Conservation (phyloP, 2,888 invertebrate species). For the Desoria tigrina region DNA sequence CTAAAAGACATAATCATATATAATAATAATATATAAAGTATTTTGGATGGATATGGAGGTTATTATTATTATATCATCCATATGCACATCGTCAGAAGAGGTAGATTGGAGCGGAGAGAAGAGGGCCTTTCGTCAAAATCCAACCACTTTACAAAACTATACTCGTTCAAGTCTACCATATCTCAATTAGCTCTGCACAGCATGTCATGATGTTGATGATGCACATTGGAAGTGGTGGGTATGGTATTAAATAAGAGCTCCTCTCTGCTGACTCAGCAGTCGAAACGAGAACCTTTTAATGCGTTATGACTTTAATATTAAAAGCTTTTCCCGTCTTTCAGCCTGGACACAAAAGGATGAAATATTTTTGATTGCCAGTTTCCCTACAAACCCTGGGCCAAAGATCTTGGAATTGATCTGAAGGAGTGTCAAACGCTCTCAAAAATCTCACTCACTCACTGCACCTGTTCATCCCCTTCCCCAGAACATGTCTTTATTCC, state of each 20-base stretch:
- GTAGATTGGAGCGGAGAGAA: too few relatives aligned
- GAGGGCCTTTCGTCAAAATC: neutral
- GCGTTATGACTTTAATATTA: slow-evolving; percentile 21
- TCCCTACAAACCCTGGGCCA: neutral
- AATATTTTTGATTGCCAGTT: slow-evolving; percentile 24
- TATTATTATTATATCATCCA: too few relatives aligned
- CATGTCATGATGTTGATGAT: slow-evolving; percentile 21
- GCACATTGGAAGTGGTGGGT: slow-evolving; percentile 15
- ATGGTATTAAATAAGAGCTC: slow-evolving; percentile 12
- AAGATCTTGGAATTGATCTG: slow-evolving; percentile 14
- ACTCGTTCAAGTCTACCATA: neutral
- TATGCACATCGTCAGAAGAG: too few relatives aligned
- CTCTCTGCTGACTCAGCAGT: slow-evolving; percentile 29
- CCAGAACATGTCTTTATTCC: neutral
- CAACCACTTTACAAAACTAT: neutral
- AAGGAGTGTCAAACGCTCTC: slow-evolving; percentile 17
- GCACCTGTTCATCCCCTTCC: slow-evolving; percentile 2
- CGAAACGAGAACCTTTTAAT: slow-evolving; percentile 18
- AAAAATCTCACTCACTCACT: slow-evolving; percentile 5
- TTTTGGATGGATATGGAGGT: too few relatives aligned
- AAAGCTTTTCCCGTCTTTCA: slow-evolving; percentile 16
- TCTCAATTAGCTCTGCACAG: slow-evolving; percentile 20
- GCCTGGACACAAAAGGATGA: slow-evolving; percentile 18
- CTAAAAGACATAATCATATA: neutral
- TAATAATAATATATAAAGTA: too few relatives aligned